Percentiles rank a stretch among this genome's conserved stretches.
These are phyloP conservation scores for Anoplopoma fimbria DNA, from an alignment of 2,113 vertebrate species.

Conservation along the genomic window DNA sequence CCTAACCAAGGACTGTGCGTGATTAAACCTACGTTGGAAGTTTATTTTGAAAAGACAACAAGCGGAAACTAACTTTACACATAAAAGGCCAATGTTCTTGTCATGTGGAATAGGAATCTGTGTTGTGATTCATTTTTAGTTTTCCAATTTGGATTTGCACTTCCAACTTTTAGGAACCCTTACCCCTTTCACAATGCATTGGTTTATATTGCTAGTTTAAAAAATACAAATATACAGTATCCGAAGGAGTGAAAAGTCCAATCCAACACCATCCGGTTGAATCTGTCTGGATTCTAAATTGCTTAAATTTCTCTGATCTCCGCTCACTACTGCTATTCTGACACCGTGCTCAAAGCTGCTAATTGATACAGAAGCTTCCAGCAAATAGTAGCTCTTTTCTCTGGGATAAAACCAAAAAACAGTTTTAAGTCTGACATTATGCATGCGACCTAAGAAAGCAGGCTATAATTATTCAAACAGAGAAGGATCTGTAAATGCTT, in stretches of 20 bases:
- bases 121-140: no score
- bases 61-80: no score
- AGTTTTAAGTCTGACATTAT: not conserved
- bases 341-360: not conserved
- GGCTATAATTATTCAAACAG: not conserved
- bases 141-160: no score
- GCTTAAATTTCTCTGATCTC: not conserved
- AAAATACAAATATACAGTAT: not conserved
- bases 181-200: no score
- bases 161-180: no score
- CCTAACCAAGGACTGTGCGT: no score
- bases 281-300: not conserved
- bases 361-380: conserved; percentile 4
- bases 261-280: not conserved
- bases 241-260: no score
- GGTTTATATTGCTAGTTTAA: no score
- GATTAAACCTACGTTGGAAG: no score
- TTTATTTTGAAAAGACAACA: no score
- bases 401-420: not conserved
- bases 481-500: not conserved
- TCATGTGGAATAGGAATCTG: no score
- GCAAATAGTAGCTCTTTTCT: not conserved
- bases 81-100: no score
- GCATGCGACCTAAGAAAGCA: not conserved
- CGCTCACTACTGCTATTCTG: not conserved